phyloP scores from a whole-genome alignment of 2,888 invertebrate genomes.

The Hirtodrosophila duncani region DNA sequence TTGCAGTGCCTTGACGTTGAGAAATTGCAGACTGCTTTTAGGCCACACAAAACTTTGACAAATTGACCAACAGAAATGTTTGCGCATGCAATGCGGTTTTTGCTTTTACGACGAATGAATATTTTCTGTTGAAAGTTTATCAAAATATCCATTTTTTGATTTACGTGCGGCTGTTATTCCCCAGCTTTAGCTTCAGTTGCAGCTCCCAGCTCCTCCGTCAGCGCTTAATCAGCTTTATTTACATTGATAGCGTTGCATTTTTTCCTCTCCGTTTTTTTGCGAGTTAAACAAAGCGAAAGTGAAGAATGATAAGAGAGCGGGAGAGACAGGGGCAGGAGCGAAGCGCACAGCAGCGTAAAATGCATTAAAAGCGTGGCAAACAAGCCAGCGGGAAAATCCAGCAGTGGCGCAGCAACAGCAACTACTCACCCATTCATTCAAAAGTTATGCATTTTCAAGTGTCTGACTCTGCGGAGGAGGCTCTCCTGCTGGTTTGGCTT shows the following conservation, averaged over 20 bases:
- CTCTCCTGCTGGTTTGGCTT: conserved; percentile 17
- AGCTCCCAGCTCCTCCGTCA: not conserved
- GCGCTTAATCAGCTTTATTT: conserved; percentile 67
- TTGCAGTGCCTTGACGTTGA: too few species aligned
- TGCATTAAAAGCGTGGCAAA: conserved; percentile 68
- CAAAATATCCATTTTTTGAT: conserved; percentile 12
- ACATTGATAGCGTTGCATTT: conserved; percentile 65
- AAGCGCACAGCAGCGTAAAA: conserved; percentile 53
- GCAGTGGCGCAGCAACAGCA: conserved; percentile 19
- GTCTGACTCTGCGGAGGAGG: conserved; percentile 30
- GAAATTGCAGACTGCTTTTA: conserved; percentile 41
- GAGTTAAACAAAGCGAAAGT: conserved; percentile 41
- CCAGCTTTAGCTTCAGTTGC: too few species aligned
- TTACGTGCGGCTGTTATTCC: too few species aligned
- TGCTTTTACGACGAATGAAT: not conserved
- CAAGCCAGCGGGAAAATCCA: conserved; percentile 26
- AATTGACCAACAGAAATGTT: conserved; percentile 21
- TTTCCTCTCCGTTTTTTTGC: conserved; percentile 29
- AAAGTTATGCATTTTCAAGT: conserved; percentile 66
- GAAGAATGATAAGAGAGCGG: conserved; percentile 10
- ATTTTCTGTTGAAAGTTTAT: conserved; percentile 32
- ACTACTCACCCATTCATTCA: conserved; percentile 30
- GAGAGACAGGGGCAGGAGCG: conserved; percentile 1
- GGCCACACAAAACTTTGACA: conserved; percentile 38
- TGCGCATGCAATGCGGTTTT: conserved; percentile 41